Percentiles rank a stretch among this genome's conserved stretches.
Evolutionary conservation across 2,113 vertebrate genomes (phyloP).

Genomic region (Stigmatopora argus): DNA sequence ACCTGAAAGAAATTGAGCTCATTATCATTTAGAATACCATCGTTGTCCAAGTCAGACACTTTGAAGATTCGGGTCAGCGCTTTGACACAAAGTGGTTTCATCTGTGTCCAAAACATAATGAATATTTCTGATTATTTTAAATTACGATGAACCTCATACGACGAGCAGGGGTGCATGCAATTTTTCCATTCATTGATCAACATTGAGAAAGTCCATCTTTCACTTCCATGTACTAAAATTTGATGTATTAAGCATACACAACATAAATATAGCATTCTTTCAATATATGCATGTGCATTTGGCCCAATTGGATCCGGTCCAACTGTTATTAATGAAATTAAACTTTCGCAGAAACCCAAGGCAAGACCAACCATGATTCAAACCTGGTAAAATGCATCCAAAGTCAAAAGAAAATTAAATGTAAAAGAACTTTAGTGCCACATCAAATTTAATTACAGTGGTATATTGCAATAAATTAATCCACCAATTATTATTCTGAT

Average conservation of each 20-base stretch:
- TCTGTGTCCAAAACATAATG: conserved; percentile 62
- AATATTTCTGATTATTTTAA: neutral
- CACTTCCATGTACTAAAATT: too few relatives aligned
- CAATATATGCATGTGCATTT: too few relatives aligned
- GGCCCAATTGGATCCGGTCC: too few relatives aligned
- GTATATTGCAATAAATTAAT: neutral
- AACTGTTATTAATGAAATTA: too few relatives aligned
- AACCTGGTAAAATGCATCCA: too few relatives aligned
- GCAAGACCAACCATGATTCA: too few relatives aligned
- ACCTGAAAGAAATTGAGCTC: conserved; percentile 99
- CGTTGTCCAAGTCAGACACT: conserved; percentile 93
- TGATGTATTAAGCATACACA: too few relatives aligned
- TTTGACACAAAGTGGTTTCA: conserved; percentile 89
- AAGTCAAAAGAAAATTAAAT: too few relatives aligned
- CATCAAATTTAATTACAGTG: too few relatives aligned
- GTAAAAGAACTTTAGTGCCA: too few relatives aligned
- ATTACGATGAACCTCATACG: neutral
- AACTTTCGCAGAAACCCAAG: too few relatives aligned
- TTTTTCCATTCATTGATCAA: neutral
- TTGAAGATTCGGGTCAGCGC: conserved; percentile 94
- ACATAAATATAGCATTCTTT: too few relatives aligned
- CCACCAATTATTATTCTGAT: neutral
- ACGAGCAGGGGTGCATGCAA: neutral
- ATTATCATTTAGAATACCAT: conserved; percentile 88
- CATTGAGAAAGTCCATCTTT: neutral